Evolutionary conservation across 2,888 invertebrate species (phyloP).

Genomic region (Idaea aversata): DNA sequence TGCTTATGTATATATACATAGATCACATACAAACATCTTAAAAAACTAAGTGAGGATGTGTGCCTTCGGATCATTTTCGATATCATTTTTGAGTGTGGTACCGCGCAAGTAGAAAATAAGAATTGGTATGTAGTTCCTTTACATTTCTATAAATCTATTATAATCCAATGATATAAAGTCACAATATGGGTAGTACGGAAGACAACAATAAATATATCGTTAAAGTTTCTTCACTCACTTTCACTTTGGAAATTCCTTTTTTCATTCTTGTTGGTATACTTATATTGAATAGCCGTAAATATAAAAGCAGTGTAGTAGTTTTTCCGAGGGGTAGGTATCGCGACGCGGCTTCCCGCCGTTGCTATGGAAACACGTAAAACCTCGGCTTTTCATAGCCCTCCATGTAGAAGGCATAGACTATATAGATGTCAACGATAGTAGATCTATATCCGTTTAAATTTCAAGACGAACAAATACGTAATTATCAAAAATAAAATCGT

Average conservation of each 20-base stretch:
- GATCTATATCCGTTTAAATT: too few relatives aligned
- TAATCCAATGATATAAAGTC: conserved; percentile 25
- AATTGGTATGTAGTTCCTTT: background rate
- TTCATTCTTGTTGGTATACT: conserved; percentile 27
- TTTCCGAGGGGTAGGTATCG: conserved; percentile 63
- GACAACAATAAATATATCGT: conserved; percentile 25
- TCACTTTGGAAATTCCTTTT: conserved; percentile 38
- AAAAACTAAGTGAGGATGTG: too few relatives aligned
- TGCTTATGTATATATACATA: too few relatives aligned
- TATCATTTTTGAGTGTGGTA: too few relatives aligned
- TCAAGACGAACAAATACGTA: too few relatives aligned
- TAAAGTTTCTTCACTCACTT: conserved; percentile 35
- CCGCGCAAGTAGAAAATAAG: too few relatives aligned
- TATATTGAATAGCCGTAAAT: conserved; percentile 53
- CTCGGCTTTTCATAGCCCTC: conserved; percentile 77
- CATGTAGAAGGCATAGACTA: conserved; percentile 45
- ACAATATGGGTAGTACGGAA: conserved; percentile 16
- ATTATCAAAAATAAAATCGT: too few relatives aligned
- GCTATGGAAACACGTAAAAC: conserved; percentile 79
- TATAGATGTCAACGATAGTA: background rate
- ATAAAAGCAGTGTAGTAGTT: conserved; percentile 65
- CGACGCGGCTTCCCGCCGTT: conserved; percentile 70
- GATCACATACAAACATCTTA: too few relatives aligned
- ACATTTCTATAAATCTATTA: conserved; percentile 9
- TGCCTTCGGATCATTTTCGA: too few relatives aligned